Conservation (phyloP, 2,888 invertebrate genomes). For the Pristionchus entomophagus region DNA sequence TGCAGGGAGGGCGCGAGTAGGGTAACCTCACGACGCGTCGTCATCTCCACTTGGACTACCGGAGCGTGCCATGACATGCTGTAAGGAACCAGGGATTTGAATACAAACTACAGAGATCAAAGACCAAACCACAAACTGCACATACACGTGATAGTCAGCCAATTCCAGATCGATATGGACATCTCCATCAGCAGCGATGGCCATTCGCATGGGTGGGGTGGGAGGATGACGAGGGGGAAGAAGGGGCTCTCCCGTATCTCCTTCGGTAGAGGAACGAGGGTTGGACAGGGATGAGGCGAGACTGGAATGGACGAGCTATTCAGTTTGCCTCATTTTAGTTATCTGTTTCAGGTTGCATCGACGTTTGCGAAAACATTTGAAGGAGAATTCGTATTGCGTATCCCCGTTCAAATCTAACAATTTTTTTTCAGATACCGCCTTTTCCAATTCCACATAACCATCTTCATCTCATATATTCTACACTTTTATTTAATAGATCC, state of each 20-base stretch:
- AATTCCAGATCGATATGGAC: conserved; percentile 60
- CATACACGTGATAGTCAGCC: conserved; percentile 59
- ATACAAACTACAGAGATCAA: not conserved
- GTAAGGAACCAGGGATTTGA: no score
- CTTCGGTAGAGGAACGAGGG: not conserved
- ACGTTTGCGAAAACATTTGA: not conserved
- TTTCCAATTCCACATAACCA: no score
- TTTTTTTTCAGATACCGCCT: no score
- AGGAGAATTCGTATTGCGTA: no score
- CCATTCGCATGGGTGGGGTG: conserved; percentile 34
- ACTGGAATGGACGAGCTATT: not conserved
- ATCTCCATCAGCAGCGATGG: conserved; percentile 52
- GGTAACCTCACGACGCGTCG: conserved; percentile 46
- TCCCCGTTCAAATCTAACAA: no score
- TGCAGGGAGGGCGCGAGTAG: conserved; percentile 49
- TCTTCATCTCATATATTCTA: no score
- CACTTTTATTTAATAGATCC: no score
- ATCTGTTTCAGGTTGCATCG: not conserved
- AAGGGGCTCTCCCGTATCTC: no score
- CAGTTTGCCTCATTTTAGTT: not conserved
- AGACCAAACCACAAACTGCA: conserved; percentile 17
- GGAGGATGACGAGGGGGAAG: conserved; percentile 7
- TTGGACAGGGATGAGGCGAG: not conserved
- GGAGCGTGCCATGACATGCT: conserved; percentile 57
- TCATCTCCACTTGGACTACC: conserved; percentile 50